Evolutionary conservation across 2,888 invertebrate species (phyloP).

Genomic region (Philaethria dido): DNA sequence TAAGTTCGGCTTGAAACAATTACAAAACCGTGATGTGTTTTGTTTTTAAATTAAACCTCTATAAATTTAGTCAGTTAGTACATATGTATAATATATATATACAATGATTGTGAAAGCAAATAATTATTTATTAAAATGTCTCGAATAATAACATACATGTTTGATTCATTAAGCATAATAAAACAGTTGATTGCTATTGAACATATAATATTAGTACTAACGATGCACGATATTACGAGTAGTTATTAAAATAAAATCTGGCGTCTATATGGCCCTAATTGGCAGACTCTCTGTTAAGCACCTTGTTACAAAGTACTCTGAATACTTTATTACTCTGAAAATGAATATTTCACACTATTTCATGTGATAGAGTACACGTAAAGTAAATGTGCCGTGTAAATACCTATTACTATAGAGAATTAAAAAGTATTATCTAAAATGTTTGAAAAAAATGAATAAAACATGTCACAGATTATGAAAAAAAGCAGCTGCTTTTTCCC

Average conservation of each 20-base stretch:
- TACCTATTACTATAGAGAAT: too few species aligned
- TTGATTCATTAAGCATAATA: slow-evolving; percentile 23
- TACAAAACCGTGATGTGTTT: slow-evolving; percentile 15
- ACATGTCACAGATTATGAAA: too few species aligned
- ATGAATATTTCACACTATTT: slow-evolving; percentile 17
- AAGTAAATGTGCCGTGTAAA: slow-evolving; percentile 2
- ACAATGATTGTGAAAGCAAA: background rate
- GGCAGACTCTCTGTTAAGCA: slow-evolving; percentile 58
- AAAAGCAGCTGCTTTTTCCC: too few species aligned
- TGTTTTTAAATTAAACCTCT: background rate
- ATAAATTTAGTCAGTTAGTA: background rate
- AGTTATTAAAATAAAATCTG: slow-evolving; percentile 31
- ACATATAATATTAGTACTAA: slow-evolving; percentile 24
- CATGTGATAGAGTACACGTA: background rate
- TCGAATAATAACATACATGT: slow-evolving; percentile 3
- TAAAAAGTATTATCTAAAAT: too few species aligned
- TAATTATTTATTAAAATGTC: background rate
- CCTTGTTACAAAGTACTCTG: slow-evolving; percentile 41
- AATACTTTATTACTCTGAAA: slow-evolving; percentile 22
- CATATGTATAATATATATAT: background rate
- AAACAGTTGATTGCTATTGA: slow-evolving; percentile 20
- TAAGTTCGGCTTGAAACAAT: slow-evolving; percentile 6
- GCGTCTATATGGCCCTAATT: slow-evolving; percentile 63
- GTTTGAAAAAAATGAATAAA: too few species aligned
- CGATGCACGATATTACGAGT: slow-evolving; percentile 31